phyloP scores from a whole-genome alignment of 2,888 invertebrate species.

The Neoscelio sp. region DNA sequence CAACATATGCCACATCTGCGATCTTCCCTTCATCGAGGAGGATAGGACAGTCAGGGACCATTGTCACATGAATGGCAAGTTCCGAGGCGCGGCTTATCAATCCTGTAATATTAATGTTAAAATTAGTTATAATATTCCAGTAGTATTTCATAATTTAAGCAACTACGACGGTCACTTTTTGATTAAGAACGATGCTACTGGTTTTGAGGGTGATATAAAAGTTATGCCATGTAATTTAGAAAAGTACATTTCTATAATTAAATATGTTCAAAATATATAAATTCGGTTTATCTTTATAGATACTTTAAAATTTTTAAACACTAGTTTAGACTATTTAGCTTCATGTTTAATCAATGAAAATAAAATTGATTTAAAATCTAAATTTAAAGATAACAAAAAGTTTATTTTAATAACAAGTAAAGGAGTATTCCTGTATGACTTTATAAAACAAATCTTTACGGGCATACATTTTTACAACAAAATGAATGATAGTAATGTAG shows the following conservation, averaged over 20 bases:
- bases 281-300: background rate
- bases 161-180: conserved; percentile 8
- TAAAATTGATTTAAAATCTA: background rate
- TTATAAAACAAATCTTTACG: background rate
- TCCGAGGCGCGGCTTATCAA: background rate
- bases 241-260: conserved; percentile 12
- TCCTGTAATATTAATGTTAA: background rate
- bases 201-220: background rate
- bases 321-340: background rate
- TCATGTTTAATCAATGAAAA: background rate
- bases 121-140: background rate
- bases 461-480: conserved; percentile 46
- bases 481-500: too few species aligned
- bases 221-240: conserved; percentile 2
- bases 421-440: conserved; percentile 1
- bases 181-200: background rate
- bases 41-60: background rate
- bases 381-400: background rate
- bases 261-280: conserved; percentile 1
- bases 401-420: conserved; percentile 4
- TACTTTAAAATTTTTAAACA: conserved; percentile 15
- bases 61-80: background rate
- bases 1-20: conserved; percentile 15
- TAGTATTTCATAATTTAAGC: conserved; percentile 11
- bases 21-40: background rate